Conservation (phyloP, 2,888 invertebrate species). For the Nymphalis urticae region DNA sequence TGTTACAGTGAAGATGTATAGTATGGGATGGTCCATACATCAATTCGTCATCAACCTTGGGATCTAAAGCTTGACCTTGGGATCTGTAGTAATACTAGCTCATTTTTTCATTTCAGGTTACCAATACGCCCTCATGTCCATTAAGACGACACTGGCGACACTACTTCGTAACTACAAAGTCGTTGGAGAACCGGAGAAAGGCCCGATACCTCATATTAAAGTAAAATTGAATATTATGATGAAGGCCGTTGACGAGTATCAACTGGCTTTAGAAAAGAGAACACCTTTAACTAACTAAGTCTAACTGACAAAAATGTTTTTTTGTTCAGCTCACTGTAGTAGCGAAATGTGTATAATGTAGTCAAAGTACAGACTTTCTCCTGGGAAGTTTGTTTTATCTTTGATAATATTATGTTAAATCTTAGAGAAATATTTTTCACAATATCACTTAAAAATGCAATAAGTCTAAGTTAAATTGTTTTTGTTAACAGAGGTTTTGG, state of each 20-base stretch:
- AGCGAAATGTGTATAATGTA: not conserved
- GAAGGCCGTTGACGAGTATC: constrained; percentile 67
- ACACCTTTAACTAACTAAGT: constrained; percentile 28
- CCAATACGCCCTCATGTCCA: constrained; percentile 72
- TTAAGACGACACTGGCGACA: constrained; percentile 60
- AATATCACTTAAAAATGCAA: no score
- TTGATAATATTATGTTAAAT: no score
- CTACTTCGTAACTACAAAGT: constrained; percentile 58
- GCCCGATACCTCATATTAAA: constrained; percentile 57
- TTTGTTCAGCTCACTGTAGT: not conserved
- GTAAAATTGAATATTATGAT: constrained; percentile 71
- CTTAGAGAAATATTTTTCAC: no score
- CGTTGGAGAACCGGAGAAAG: constrained; percentile 51
- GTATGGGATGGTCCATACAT: no score
- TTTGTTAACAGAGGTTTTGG: no score
- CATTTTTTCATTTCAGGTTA: constrained; percentile 55
- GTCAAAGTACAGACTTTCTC: no score
- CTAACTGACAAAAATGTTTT: not conserved
- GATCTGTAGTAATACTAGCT: no score
- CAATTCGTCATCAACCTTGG: no score
- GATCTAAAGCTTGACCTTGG: no score
- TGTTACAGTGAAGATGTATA: no score
- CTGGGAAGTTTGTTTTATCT: no score
- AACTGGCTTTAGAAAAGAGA: constrained; percentile 55
- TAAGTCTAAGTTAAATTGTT: no score